Evolutionary conservation across 2,113 vertebrate species (phyloP), one percentile per base, ranked within the genome.

Genomic region (Anguilla japonica): DNA sequence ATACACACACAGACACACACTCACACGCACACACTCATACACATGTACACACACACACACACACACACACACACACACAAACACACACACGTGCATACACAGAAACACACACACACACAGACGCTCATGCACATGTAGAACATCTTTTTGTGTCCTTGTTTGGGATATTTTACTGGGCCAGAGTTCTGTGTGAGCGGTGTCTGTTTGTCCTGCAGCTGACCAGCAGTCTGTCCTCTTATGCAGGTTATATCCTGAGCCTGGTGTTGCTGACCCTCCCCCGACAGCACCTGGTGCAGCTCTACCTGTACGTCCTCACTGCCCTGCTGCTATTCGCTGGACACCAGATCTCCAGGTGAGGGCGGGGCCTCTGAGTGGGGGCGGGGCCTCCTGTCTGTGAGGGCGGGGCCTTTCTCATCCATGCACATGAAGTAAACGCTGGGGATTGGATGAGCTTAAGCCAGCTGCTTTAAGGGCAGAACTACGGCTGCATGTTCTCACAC

Each of bases 221-320:
- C 26, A 14, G 41, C 80, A 3, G 41, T 9, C 41, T 85, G 43
- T 56, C 6, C 39, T 39, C 29, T 50, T 85, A 29, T 85, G 79
- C 94, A 99, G 98, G 98, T 93, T 99, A 99, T 91, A 97, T 99
- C 91, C 92, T 99, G 91, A 99, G 98, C 93, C 94, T 99, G 92
- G 97, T 99, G 63, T 95, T 99, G 56, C 93, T 99, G 29, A 99
- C 98, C 82, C 95, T 99, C 91, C 98, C 98, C 88, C 96, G 97
- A 85, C 98, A 99, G 93, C 97, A 99, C 88, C 96, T 99, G 88
- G 97, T 98, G 92, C 96, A 97, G 91, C 98, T 99, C 89, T 99
- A 99, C 94, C 92, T 99, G 41, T 99, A 99, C 79, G 97, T 98
- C 88, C 92, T 99, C 86, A 98, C 98, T n/a, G 98, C 98, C 80